These are phyloP conservation scores for Agapornis canus DNA, from an alignment of 2,797 vertebrate species.

Conservation along the genomic window DNA sequence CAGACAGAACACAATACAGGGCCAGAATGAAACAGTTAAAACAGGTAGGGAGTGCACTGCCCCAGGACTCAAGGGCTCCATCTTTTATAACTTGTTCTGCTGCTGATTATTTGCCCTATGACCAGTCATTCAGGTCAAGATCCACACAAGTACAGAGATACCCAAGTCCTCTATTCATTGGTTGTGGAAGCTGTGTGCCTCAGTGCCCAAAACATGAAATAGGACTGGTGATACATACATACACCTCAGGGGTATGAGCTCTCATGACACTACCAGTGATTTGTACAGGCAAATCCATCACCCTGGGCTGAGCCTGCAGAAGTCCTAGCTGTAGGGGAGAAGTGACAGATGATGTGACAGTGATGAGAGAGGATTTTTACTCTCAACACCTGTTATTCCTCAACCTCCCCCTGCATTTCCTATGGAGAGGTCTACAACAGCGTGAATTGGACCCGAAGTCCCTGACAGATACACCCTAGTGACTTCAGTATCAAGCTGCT, in stretches of 20 bases:
- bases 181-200: neutral
- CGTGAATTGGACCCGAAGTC: fast-evolving
- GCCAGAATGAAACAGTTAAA: neutral
- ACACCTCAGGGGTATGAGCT: neutral
- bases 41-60: neutral
- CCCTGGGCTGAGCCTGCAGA: neutral
- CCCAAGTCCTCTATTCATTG: neutral
- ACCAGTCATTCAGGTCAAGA: neutral
- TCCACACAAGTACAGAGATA: neutral
- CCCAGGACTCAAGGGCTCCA: neutral
- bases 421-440: neutral
- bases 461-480: neutral
- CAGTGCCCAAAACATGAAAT: neutral
- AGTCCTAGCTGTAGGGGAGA: neutral
- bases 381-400: neutral
- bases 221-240: neutral
- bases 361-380: neutral
- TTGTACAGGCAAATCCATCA: neutral
- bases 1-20: neutral
- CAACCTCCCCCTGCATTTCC: neutral
- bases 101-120: neutral
- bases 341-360: neutral
- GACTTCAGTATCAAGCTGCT: neutral
- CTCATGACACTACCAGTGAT: neutral
- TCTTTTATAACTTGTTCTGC: neutral